These are phyloP conservation scores for Arctocebus calabarensis DNA, from an alignment of 2,797 vertebrate species.

Conservation along the genomic window DNA sequence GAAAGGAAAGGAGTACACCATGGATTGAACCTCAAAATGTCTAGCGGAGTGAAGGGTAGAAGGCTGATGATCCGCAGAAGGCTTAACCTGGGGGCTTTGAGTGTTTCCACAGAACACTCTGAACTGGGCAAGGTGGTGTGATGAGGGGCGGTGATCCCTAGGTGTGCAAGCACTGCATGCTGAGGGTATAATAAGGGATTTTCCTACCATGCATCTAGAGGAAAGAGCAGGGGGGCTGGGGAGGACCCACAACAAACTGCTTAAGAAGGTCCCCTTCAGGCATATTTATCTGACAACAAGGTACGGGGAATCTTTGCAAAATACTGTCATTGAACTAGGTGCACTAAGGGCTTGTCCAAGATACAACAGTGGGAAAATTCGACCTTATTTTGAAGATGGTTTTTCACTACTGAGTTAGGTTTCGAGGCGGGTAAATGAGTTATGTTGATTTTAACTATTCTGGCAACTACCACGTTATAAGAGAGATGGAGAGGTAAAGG, in stretches of 20 bases:
- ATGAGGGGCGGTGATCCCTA: too few species aligned
- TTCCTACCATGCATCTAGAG: not conserved
- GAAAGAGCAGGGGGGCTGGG: not conserved
- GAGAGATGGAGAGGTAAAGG: not conserved
- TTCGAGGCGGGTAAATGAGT: not conserved
- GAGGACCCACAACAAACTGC: not conserved
- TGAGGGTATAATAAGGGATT: not conserved
- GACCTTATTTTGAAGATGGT: not conserved
- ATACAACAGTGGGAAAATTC: not conserved
- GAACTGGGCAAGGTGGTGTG: not conserved
- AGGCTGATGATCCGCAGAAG: not conserved
- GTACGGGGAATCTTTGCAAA: not conserved
- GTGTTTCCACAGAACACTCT: not conserved
- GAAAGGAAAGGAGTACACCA: not conserved
- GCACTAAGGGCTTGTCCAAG: not conserved
- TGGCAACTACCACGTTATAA: not conserved
- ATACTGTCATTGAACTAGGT: not conserved
- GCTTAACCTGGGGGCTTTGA: not conserved
- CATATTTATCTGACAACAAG: not conserved
- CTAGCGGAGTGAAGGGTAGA: not conserved
- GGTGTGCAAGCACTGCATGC: too few species aligned
- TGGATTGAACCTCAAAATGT: not conserved
- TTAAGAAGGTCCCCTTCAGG: not conserved
- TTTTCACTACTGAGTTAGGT: not conserved
- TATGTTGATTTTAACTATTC: slow-evolving; percentile 34